A percentile compares a stretch with the other conserved stretches of the same genome.
phyloP scores from a whole-genome alignment of 1,140 invertebrate species.

The Linepithema humile region DNA sequence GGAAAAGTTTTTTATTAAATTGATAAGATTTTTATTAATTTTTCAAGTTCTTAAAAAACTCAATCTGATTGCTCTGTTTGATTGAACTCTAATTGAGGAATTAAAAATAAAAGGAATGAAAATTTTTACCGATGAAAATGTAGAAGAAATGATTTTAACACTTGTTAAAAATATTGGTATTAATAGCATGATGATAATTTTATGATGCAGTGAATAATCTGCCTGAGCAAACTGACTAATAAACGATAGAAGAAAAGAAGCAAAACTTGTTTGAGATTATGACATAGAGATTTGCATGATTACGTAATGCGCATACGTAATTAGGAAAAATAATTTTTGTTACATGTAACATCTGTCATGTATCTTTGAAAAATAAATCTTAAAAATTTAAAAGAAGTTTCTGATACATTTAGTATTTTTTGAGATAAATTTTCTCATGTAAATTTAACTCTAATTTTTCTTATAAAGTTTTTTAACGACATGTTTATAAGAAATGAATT shows the following conservation, averaged over 20 bases:
- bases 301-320: constrained; percentile 1
- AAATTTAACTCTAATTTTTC: neutral
- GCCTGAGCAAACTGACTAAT: neutral
- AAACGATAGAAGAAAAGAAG: neutral
- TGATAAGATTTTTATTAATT: neutral
- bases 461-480: no score
- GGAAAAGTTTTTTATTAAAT: neutral
- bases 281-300: neutral
- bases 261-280: neutral
- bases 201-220: no score
- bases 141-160: neutral
- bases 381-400: neutral
- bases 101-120: neutral
- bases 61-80: neutral
- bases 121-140: neutral
- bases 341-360: neutral
- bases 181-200: neutral
- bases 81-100: neutral
- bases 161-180: neutral
- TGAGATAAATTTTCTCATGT: neutral
- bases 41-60: neutral
- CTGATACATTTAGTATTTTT: neutral
- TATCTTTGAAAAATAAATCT: neutral
- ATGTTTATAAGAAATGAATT: no score
- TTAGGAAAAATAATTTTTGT: neutral